Evolutionary conservation across 2,888 invertebrate species (phyloP).

Genomic region (Dendrolimus houi): DNA sequence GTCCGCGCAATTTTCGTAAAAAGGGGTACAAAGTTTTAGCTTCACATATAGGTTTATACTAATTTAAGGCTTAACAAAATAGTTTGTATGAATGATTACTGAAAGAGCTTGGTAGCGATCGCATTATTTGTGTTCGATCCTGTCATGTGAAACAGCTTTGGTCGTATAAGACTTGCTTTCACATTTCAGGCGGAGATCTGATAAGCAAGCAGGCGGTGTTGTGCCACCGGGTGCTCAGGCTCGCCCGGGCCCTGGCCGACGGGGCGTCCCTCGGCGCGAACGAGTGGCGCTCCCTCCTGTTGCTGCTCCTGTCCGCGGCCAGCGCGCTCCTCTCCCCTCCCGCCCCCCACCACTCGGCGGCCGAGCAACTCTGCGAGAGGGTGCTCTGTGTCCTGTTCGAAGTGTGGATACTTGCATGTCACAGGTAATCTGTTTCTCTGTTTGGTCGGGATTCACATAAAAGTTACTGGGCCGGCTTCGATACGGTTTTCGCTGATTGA

Average conservation of each 20-base stretch:
- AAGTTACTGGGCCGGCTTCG: no score
- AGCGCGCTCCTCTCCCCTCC: constrained; percentile 94
- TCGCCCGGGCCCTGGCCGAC: constrained; percentile 82
- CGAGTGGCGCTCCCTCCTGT: constrained; percentile 93
- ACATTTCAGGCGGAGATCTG: constrained; percentile 84
- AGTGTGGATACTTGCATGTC: constrained; percentile 16
- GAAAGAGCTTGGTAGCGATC: no score
- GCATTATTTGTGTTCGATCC: no score
- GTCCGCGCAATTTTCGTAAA: no score
- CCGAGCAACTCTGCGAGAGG: constrained; percentile 95
- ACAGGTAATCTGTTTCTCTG: constrained; percentile 4
- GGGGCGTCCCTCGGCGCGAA: constrained; percentile 81
- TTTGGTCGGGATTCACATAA: no score
- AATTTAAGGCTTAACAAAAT: no score
- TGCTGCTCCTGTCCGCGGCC: constrained; percentile 89
- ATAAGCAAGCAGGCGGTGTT: constrained; percentile 95
- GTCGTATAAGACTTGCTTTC: no score
- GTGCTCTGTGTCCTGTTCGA: constrained; percentile 94
- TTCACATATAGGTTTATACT: no score
- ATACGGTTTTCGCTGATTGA: no score
- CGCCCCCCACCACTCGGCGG: constrained; percentile 95
- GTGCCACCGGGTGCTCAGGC: constrained; percentile 92
- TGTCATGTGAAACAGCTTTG: no score
- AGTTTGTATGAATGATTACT: no score
- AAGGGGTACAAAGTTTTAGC: no score